Percentiles rank a stretch among this genome's conserved stretches.
phyloP scores from a whole-genome alignment of 2,113 vertebrate species.

The Rhipidura dahli region DNA sequence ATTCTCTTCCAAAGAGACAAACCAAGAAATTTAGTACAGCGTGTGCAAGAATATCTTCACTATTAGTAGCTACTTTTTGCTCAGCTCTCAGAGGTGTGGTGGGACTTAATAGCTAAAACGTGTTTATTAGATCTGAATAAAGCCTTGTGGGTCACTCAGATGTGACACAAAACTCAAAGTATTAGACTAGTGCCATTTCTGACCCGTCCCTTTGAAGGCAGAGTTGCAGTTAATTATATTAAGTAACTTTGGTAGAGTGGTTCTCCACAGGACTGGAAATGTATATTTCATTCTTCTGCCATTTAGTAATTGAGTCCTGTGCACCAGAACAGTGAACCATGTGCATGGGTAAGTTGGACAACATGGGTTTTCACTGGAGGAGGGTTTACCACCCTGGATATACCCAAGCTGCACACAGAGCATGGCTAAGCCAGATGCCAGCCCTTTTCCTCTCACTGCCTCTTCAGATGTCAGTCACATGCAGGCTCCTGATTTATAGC shows the following conservation, averaged over 20 bases:
- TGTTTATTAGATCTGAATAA: not conserved
- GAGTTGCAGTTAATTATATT: not conserved
- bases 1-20: not conserved
- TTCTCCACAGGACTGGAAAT: not conserved
- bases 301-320: not conserved
- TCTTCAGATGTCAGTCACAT: not conserved
- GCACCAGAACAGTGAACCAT: not conserved
- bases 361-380: not conserved
- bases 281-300: not conserved
- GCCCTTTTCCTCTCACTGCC: not conserved
- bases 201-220: not conserved
- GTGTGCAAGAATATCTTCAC: not conserved
- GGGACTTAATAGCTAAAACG: not conserved
- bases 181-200: not conserved
- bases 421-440: not conserved
- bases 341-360: not conserved
- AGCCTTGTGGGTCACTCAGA: not conserved
- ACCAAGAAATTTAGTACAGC: not conserved
- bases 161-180: not conserved
- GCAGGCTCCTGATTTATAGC: conserved; percentile 22
- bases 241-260: not conserved
- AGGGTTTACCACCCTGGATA: not conserved
- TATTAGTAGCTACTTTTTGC: not conserved
- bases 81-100: not conserved
- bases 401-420: not conserved